These are phyloP conservation scores for Dendrocincla tyrannina DNA, from an alignment of 2,797 vertebrate species.

Conservation along the genomic window DNA sequence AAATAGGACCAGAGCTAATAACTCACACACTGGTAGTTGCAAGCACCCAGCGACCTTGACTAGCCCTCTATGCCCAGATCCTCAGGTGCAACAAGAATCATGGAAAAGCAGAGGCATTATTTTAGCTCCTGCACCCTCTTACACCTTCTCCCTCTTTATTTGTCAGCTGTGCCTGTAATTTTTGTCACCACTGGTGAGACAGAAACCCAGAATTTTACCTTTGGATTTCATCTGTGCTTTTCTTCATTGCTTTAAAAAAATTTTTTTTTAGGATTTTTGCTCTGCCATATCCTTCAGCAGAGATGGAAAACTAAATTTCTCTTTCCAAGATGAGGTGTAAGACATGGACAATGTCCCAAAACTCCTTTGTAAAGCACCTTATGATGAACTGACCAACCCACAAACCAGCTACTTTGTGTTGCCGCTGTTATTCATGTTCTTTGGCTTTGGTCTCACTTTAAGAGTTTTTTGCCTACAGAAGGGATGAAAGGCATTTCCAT, in stretches of 20 bases:
- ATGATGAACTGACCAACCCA: not conserved
- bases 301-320: not conserved
- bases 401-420: not conserved
- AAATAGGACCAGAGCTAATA: slow-evolving; percentile 20
- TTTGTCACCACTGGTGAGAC: not conserved
- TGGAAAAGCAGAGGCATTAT: not conserved
- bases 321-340: not conserved
- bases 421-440: not conserved
- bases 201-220: not conserved
- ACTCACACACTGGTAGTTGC: not conserved
- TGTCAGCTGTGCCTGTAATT: not conserved
- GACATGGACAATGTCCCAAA: not conserved
- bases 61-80: not conserved
- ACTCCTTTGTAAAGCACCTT: not conserved
- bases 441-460: not conserved
- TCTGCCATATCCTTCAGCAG: not conserved
- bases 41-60: not conserved
- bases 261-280: not conserved
- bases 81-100: not conserved
- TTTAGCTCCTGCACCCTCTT: not conserved
- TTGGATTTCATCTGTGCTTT: not conserved
- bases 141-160: not conserved
- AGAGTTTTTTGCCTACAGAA: not conserved
- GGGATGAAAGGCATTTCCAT: not conserved
- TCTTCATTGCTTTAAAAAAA: not conserved